Conservation (phyloP, 37 sponge, comb jelly and placozoan species). For the Ianthella basta region DNA sequence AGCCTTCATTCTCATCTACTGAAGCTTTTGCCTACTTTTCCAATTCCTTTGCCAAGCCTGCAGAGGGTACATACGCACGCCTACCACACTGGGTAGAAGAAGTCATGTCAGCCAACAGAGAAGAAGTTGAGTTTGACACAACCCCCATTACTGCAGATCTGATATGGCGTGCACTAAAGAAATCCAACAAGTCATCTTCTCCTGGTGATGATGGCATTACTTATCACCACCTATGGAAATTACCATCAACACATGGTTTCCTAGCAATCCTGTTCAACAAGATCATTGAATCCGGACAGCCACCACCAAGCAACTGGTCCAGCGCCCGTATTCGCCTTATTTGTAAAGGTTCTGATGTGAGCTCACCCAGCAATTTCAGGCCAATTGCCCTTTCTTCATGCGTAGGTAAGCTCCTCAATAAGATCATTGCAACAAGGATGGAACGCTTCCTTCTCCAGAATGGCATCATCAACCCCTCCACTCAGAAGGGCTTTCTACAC, state of each 20-base stretch:
- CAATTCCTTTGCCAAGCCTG: too few relatives aligned
- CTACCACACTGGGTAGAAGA: background rate
- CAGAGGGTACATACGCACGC: too few relatives aligned
- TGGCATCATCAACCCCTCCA: background rate
- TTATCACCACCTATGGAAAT: too few relatives aligned
- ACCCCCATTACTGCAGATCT: too few relatives aligned
- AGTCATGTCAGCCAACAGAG: background rate
- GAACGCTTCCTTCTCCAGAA: conserved; percentile 24
- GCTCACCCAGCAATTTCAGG: background rate
- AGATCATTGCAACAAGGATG: conserved; percentile 23
- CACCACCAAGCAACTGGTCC: conserved; percentile 29
- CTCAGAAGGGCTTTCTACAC: conserved; percentile 38
- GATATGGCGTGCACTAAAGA: too few relatives aligned
- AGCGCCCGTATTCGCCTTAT: conserved; percentile 23
- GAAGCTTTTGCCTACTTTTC: too few relatives aligned
- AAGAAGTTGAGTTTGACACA: too few relatives aligned
- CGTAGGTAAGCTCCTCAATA: background rate
- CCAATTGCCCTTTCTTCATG: background rate
- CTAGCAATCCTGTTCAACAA: too few relatives aligned
- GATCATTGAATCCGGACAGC: conserved; percentile 15
- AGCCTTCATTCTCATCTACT: too few relatives aligned
- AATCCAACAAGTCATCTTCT: too few relatives aligned
- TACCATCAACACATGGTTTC: too few relatives aligned
- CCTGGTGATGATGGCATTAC: too few relatives aligned
- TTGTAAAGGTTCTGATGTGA: background rate